Percentiles rank a stretch among this genome's conserved stretches.
phyloP scores from a whole-genome alignment of 2,888 invertebrate species.

The Pseudococcus viburni region DNA sequence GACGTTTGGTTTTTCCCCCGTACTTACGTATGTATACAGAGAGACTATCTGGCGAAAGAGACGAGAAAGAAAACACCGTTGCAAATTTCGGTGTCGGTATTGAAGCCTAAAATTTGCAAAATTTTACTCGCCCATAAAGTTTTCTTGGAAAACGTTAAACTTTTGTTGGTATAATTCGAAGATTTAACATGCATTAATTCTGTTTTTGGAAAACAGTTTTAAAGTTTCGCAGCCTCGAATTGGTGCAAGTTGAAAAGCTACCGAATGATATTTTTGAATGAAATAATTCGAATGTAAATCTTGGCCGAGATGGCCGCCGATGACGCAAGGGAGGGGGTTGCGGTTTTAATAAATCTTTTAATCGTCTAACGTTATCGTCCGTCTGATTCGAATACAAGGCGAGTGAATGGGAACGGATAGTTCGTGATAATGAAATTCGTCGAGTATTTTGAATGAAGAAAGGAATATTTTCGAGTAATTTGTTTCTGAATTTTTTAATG shows the following conservation, averaged over 20 bases:
- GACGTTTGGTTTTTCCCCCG: not conserved
- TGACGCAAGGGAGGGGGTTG: not conserved
- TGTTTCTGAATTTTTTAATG: too few species aligned
- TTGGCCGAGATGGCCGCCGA: not conserved
- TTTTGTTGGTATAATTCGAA: constrained; percentile 30
- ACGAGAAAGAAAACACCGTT: not conserved
- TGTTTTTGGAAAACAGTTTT: constrained; percentile 37
- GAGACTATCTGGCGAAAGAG: not conserved
- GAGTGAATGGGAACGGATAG: too few species aligned
- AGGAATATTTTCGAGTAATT: too few species aligned
- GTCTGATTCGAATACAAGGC: too few species aligned
- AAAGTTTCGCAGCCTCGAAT: not conserved
- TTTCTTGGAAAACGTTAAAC: not conserved
- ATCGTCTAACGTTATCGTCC: not conserved
- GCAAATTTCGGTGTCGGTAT: not conserved
- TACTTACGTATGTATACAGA: not conserved
- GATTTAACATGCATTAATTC: constrained; percentile 40
- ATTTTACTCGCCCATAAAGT: constrained; percentile 19
- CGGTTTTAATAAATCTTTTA: constrained; percentile 16
- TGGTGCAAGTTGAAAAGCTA: constrained; percentile 19
- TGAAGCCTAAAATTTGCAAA: constrained; percentile 16
- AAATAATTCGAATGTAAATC: constrained; percentile 23
- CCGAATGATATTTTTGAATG: constrained; percentile 28
- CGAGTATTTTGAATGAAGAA: too few species aligned
- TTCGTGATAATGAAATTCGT: too few species aligned